phyloP scores from a whole-genome alignment of 2,888 invertebrate species.

The Parnassius orleans region DNA sequence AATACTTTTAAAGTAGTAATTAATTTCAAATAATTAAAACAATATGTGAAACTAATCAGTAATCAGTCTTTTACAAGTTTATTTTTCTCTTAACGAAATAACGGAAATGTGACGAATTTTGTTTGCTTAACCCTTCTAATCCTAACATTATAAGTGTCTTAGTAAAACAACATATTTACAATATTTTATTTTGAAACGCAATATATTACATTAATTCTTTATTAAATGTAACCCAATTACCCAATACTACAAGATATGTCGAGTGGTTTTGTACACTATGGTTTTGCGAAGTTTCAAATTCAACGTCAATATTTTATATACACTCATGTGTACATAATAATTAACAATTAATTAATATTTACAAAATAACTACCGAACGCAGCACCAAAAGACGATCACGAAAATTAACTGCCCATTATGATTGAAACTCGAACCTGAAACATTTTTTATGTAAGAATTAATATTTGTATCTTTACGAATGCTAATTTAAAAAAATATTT shows the following conservation, averaged over 20 bases:
- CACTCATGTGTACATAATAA: not conserved
- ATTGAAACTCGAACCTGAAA: conserved; percentile 58
- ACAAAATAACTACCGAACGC: conserved; percentile 64
- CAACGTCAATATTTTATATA: not conserved
- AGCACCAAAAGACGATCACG: conserved; percentile 55
- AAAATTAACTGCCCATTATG: conserved; percentile 53
- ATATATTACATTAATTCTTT: conserved; percentile 19
- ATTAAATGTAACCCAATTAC: conserved; percentile 4
- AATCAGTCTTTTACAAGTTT: conserved; percentile 70
- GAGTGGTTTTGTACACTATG: conserved; percentile 20
- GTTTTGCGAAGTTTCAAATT: conserved; percentile 17
- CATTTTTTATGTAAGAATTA: conserved; percentile 18
- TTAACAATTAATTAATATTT: not conserved
- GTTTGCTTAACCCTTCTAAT: too few species aligned
- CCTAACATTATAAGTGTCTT: too few species aligned
- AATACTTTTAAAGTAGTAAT: too few species aligned
- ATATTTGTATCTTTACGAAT: too few species aligned
- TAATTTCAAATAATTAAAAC: too few species aligned
- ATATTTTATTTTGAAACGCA: conserved; percentile 17
- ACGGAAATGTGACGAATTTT: too few species aligned
- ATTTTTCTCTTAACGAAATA: conserved; percentile 41
- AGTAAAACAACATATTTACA: conserved; percentile 17
- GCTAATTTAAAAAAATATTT: too few species aligned
- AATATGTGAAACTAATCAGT: conserved; percentile 28
- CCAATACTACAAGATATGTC: conserved; percentile 17